Percentiles rank a stretch among this genome's conserved stretches.
phyloP scores from a whole-genome alignment of 2,888 invertebrate species.

The Pemphredon lugubris region DNA sequence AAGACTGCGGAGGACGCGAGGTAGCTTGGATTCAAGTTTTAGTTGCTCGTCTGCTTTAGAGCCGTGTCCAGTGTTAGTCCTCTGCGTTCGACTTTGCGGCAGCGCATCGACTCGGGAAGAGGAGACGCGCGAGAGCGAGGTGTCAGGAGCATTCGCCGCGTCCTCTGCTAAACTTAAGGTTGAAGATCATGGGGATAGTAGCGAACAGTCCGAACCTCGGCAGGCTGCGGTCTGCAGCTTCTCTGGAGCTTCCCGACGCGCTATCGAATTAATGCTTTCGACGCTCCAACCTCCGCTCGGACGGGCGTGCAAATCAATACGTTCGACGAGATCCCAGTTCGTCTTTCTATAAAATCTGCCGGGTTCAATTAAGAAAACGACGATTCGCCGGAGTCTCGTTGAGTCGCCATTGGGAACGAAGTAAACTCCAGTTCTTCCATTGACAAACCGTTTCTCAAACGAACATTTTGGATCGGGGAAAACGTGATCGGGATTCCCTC shows the following conservation, averaged over 20 bases:
- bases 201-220: constrained; percentile 31
- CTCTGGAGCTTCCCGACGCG: constrained; percentile 21
- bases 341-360: too few species aligned
- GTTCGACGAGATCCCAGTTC: too few species aligned
- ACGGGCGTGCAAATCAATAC: neutral
- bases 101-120: constrained; percentile 4
- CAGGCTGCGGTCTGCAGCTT: constrained; percentile 13
- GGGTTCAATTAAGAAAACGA: too few species aligned
- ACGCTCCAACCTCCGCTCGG: neutral
- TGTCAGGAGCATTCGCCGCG: constrained; percentile 52
- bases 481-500: too few species aligned
- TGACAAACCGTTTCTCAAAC: too few species aligned
- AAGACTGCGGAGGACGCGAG: constrained; percentile 38
- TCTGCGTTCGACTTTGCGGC: constrained; percentile 42
- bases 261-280: constrained; percentile 22
- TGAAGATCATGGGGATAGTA: constrained; percentile 31
- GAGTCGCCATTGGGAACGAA: too few species aligned
- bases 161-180: constrained; percentile 38
- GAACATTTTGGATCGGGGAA: too few species aligned
- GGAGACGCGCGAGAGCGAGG: constrained; percentile 35
- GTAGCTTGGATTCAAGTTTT: constrained; percentile 48
- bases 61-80: constrained; percentile 43
- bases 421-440: too few species aligned
- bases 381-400: too few species aligned
- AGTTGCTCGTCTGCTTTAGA: constrained; percentile 21